Conservation (phyloP, 1,140 invertebrate species). For the Drosophila grimshawi region DNA sequence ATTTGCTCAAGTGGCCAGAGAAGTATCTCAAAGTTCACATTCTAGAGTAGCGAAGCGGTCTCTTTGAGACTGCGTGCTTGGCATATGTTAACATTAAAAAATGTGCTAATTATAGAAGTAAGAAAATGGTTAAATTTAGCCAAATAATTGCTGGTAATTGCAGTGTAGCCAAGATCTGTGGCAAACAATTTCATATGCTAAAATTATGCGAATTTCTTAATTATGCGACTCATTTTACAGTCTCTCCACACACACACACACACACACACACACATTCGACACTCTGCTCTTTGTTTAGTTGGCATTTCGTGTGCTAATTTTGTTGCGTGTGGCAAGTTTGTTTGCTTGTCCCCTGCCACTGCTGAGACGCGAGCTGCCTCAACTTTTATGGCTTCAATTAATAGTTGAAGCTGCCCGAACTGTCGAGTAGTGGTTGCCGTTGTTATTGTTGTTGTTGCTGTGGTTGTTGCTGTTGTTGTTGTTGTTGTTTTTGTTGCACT, state of each 20-base stretch:
- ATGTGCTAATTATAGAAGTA: slow-evolving; percentile 70
- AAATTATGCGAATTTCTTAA: slow-evolving; percentile 54
- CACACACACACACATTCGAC: slow-evolving; percentile 3
- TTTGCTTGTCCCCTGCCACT: slow-evolving; percentile 13
- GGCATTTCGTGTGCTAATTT: slow-evolving; percentile 50
- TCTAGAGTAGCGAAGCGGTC: neutral
- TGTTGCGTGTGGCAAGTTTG: slow-evolving; percentile 59
- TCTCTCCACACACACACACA: neutral
- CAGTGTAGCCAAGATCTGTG: slow-evolving; percentile 35
- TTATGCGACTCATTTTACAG: slow-evolving; percentile 24
- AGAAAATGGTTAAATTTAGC: slow-evolving; percentile 10
- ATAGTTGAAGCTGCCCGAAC: slow-evolving; percentile 42
- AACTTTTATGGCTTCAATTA: slow-evolving; percentile 55
- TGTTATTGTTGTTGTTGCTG: slow-evolving; percentile 6
- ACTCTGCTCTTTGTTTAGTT: slow-evolving; percentile 5
- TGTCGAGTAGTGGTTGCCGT: neutral
- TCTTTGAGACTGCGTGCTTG: slow-evolving; percentile 52
- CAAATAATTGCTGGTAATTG: slow-evolving; percentile 67
- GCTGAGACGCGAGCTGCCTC: slow-evolving; percentile 11
- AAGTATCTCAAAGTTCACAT: neutral
- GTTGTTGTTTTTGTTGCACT: slow-evolving; percentile 12
- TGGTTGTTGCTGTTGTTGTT: slow-evolving; percentile 2
- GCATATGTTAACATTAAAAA: slow-evolving; percentile 57
- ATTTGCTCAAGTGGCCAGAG: neutral
- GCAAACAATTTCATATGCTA: slow-evolving; percentile 46